These are phyloP conservation scores for Rhimphoctona megacephalus DNA, from an alignment of 2,888 invertebrate species.

Conservation along the genomic window DNA sequence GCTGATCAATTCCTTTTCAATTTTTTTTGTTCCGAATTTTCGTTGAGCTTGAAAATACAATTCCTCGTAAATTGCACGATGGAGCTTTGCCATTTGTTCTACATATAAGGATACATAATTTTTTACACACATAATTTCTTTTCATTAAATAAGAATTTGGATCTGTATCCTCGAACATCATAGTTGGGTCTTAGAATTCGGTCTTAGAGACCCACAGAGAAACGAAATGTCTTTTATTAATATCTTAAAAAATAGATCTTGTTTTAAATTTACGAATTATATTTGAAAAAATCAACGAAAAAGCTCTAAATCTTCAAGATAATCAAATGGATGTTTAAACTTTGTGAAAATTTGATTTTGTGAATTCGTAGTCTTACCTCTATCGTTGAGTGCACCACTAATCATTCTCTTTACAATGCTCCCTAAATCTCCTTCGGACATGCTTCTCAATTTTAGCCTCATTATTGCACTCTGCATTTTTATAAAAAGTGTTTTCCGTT, in stretches of 20 bases:
- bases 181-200: no score
- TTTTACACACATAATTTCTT: no score
- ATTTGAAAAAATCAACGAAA: background rate
- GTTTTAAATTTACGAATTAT: background rate
- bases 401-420: conserved; percentile 71
- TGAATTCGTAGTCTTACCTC: conserved; percentile 62
- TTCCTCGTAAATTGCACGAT: conserved; percentile 64
- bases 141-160: no score
- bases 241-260: background rate
- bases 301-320: background rate
- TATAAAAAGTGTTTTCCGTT: background rate
- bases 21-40: conserved; percentile 18
- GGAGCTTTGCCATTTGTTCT: conserved; percentile 70
- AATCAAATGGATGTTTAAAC: background rate
- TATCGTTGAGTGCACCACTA: conserved; percentile 64
- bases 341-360: background rate
- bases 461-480: conserved; percentile 14
- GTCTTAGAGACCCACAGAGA: no score
- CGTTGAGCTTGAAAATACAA: conserved; percentile 67
- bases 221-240: background rate
- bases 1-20: background rate
- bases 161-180: no score
- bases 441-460: conserved; percentile 64
- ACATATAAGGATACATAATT: conserved; percentile 4
- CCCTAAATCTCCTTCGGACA: conserved; percentile 72